A percentile compares a stretch with the other conserved stretches of the same genome.
phyloP scores from a whole-genome alignment of 2,888 invertebrate genomes.

The Abrostola tripartita region DNA sequence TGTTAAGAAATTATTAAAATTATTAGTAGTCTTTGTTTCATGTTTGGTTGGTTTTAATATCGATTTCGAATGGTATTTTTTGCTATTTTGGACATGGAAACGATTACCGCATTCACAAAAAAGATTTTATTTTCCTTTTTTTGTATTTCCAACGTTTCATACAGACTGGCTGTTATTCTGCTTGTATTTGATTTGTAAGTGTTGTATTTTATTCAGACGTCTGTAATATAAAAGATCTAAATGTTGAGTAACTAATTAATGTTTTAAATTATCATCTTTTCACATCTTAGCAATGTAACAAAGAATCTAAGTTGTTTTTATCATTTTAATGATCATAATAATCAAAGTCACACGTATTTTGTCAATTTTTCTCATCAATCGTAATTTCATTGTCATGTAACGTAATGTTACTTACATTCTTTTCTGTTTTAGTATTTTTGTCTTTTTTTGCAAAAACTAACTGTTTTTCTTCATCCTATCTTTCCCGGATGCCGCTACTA shows the following conservation, averaged over 20 bases:
- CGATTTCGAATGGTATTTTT: neutral
- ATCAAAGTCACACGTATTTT: conserved; percentile 15
- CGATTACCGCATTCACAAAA: neutral
- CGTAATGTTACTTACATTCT: conserved; percentile 25
- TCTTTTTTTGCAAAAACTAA: conserved; percentile 51
- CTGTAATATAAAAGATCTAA: conserved; percentile 45
- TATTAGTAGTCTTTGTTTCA: neutral
- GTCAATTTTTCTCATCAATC: conserved; percentile 6
- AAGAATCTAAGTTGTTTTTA: conserved; percentile 24
- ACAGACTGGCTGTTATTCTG: conserved; percentile 54
- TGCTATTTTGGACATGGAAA: neutral
- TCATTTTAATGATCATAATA: conserved; percentile 11
- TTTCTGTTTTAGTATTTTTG: conserved; percentile 19
- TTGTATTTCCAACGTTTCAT: conserved; percentile 22
- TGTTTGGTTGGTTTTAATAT: neutral
- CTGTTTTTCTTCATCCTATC: conserved; percentile 69
- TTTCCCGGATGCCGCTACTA: conserved; percentile 83
- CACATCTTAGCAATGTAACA: conserved; percentile 36
- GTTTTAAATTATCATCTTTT: conserved; percentile 27
- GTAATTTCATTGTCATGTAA: conserved; percentile 20
- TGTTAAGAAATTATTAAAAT: neutral
- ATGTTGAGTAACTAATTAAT: conserved; percentile 44
- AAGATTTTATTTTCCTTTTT: neutral
- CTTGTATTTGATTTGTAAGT: conserved; percentile 35
- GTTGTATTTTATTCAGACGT: conserved; percentile 42